Evolutionary conservation across 2,113 vertebrate species (phyloP), one percentile per base, ranked within the genome.

Genomic region (Sapajus apella): DNA sequence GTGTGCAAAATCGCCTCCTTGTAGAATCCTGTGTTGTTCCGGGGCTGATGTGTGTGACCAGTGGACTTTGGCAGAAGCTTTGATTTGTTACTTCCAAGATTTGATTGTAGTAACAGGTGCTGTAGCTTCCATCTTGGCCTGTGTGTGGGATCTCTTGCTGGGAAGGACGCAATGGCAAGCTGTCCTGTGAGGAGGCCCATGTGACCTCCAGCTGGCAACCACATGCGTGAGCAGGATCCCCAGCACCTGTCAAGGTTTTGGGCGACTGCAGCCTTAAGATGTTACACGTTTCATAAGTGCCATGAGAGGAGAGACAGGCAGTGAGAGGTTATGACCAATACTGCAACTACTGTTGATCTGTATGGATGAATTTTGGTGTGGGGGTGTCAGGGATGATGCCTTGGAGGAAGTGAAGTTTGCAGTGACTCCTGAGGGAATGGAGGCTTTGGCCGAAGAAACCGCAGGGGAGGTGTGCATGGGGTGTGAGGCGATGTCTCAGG

Each of bases 221-320:
- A 3, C 0, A 0, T 10, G 6, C 2, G 17, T 75, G 61, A 40
- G 40, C 50, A 58, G 1, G 5, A n/a, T 10, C 55, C 32, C 80
- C 11, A 12, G 76, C 47, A 2, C 11, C 6, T 0, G 5, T 11
- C 23, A 4, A 0, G 32, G 12, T 56, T 47, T 35, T n/a, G 13
- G 68, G 23, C 37, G 25, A 30, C 61, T 37, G 40, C 18, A 45
- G 9, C 55, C 32, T 32, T 66, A 37, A 30, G 23, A 2, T 45
- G 5, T 30, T 10, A 23, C 47, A 20, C 4, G 17, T 1, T 5
- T 87, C 21, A 27, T 9, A 64, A 56, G 47, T 45, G 73, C 73
- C 13, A 2, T 4, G 47, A 35, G 73, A 40, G n/a, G 73, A 16
- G 47, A 89, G 64, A 23, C 1, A 50, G 32, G 16, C 32, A 40